These are phyloP conservation scores for Bergia puertoricense DNA, from an alignment of 92 coral and sea anemone species.

Conservation along the genomic window DNA sequence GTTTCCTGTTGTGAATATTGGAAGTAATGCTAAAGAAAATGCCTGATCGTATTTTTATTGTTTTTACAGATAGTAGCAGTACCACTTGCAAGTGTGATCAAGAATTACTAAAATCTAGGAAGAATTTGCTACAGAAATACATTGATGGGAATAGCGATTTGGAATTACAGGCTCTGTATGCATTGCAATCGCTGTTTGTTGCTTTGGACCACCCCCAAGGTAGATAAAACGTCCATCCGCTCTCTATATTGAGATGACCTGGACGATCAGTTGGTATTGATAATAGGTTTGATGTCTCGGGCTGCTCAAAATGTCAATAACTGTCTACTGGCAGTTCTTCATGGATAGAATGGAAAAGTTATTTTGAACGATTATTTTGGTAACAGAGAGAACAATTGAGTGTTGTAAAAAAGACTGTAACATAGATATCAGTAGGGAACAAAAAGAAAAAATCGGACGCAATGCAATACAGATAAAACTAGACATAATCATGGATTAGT, in stretches of 20 bases:
- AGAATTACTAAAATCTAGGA: conserved; percentile 30
- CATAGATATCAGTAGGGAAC: too few relatives aligned
- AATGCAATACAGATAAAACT: too few relatives aligned
- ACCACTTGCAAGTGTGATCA: conserved; percentile 63
- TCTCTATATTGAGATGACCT: not conserved
- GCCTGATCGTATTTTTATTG: not conserved
- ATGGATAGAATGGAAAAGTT: too few relatives aligned
- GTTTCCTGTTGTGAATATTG: not conserved
- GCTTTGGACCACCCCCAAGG: conserved; percentile 83
- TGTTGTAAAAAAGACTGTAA: too few relatives aligned
- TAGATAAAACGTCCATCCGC: conserved; percentile 18
- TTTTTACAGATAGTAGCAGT: conserved; percentile 47
- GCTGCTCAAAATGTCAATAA: too few relatives aligned
- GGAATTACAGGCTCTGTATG: too few relatives aligned
- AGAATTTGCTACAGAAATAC: conserved; percentile 72
- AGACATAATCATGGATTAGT: too few relatives aligned
- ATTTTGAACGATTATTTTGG: too few relatives aligned
- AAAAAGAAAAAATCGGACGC: too few relatives aligned
- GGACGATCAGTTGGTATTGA: not conserved
- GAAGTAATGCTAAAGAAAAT: not conserved
- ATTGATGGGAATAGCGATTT: not conserved
- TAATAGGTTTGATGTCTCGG: not conserved
- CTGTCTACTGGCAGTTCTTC: too few relatives aligned
- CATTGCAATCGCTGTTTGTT: conserved; percentile 41
- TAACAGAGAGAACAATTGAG: too few relatives aligned